Percentiles rank a stretch among this genome's conserved stretches.
These are phyloP conservation scores for Mormyrops boulengeri DNA, from an alignment of 2,797 vertebrate genomes.

Conservation along the genomic window DNA sequence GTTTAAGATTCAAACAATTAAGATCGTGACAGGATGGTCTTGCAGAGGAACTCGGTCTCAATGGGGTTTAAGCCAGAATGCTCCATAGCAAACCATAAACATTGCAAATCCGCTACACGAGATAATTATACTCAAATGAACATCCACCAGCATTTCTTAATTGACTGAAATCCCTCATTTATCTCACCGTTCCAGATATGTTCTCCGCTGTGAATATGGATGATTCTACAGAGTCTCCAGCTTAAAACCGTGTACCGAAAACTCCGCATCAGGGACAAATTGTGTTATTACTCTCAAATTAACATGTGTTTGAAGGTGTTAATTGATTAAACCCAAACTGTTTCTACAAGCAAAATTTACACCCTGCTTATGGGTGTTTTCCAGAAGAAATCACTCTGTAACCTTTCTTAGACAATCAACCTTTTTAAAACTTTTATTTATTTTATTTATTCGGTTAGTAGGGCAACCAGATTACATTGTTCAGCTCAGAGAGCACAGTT, in stretches of 20 bases:
- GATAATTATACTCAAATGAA: constrained; percentile 6
- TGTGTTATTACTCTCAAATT: background rate
- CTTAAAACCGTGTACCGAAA: background rate
- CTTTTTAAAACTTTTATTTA: background rate
- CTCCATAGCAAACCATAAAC: background rate
- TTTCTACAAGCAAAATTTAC: background rate
- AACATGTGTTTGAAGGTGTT: background rate
- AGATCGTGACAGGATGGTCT: background rate
- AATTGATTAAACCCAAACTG: background rate
- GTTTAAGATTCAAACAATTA: background rate
- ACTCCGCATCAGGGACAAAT: background rate
- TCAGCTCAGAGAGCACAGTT: background rate
- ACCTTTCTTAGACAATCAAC: background rate
- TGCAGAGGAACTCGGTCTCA: background rate
- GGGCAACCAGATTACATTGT: background rate
- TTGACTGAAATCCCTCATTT: background rate
- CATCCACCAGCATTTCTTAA: constrained; percentile 1
- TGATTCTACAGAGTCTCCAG: background rate
- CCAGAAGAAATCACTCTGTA: background rate
- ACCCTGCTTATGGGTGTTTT: background rate
- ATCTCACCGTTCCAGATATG: background rate
- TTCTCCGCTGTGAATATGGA: background rate
- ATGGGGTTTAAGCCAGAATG: background rate
- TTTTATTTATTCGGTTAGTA: background rate
- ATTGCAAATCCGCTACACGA: background rate